phyloP scores from a whole-genome alignment of 1,140 invertebrate genomes.

The Conopomorpha cramerella region DNA sequence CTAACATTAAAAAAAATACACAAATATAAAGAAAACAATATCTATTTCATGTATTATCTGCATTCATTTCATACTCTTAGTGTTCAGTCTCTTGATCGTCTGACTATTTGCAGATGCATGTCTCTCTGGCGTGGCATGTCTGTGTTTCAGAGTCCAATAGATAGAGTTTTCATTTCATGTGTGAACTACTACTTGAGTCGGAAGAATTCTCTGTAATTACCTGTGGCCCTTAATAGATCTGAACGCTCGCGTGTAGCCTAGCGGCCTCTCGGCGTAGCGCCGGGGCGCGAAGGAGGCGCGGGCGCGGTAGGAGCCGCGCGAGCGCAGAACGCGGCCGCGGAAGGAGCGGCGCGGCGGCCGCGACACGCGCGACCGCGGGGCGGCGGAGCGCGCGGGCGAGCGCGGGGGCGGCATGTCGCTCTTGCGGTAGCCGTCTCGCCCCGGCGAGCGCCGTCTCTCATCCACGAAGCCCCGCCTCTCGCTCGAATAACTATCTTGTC shows the following conservation, averaged over 20 bases:
- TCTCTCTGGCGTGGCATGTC: too few relatives aligned
- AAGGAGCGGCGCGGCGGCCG: slow-evolving; percentile 47
- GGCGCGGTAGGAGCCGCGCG: slow-evolving; percentile 41
- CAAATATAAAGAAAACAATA: too few relatives aligned
- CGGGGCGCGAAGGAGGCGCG: slow-evolving; percentile 35
- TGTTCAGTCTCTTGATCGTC: too few relatives aligned
- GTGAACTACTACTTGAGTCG: too few relatives aligned
- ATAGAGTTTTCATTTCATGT: too few relatives aligned
- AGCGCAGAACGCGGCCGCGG: slow-evolving; percentile 46
- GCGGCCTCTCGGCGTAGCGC: slow-evolving; percentile 37
- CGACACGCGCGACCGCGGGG: slow-evolving; percentile 13
- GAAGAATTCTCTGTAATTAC: too few relatives aligned
- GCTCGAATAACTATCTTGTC: slow-evolving; percentile 49
- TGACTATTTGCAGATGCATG: too few relatives aligned
- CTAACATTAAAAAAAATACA: too few relatives aligned
- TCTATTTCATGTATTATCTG: too few relatives aligned
- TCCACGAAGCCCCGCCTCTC: slow-evolving; percentile 46
- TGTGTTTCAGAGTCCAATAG: too few relatives aligned
- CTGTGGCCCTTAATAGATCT: slow-evolving; percentile 44
- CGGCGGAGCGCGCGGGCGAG: slow-evolving; percentile 23
- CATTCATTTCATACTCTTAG: too few relatives aligned
- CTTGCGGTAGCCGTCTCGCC: slow-evolving; percentile 52
- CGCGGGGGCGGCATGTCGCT: slow-evolving; percentile 50
- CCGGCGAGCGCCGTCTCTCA: slow-evolving; percentile 40
- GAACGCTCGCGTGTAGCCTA: slow-evolving; percentile 39